Percentiles rank a stretch among this genome's conserved stretches.
Conservation (phyloP, 1,140 invertebrate genomes). For the Aricia agestis region DNA sequence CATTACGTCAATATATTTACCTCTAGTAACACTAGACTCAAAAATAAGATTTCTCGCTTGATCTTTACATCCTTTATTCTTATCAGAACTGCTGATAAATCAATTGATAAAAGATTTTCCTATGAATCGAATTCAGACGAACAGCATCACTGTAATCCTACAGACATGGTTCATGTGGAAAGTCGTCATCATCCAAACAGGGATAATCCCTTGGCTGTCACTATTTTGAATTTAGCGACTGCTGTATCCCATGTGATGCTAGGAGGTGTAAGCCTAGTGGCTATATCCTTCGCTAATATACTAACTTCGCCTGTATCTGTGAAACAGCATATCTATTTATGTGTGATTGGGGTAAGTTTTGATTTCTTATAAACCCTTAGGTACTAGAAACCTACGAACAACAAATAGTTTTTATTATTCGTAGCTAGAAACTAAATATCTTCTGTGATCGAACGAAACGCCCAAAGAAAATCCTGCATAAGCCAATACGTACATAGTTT, state of each 20-base stretch:
- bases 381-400: no score
- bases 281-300: constrained; percentile 29
- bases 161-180: neutral
- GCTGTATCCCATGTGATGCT: constrained; percentile 17
- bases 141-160: neutral
- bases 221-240: neutral
- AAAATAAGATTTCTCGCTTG: no score
- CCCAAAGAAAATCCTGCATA: no score
- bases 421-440: no score
- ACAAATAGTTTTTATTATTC: no score
- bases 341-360: constrained; percentile 34
- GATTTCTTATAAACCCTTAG: neutral
- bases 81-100: neutral
- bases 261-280: constrained; percentile 29
- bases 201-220: neutral
- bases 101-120: constrained; percentile 16
- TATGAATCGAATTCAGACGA: neutral
- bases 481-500: no score
- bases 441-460: no score
- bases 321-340: constrained; percentile 28
- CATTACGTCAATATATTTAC: no score
- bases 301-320: neutral
- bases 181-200: neutral
- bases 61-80: neutral
- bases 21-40: no score